These are phyloP conservation scores for Patagioenas fasciata DNA, from an alignment of 2,113 vertebrate genomes.

Conservation along the genomic window DNA sequence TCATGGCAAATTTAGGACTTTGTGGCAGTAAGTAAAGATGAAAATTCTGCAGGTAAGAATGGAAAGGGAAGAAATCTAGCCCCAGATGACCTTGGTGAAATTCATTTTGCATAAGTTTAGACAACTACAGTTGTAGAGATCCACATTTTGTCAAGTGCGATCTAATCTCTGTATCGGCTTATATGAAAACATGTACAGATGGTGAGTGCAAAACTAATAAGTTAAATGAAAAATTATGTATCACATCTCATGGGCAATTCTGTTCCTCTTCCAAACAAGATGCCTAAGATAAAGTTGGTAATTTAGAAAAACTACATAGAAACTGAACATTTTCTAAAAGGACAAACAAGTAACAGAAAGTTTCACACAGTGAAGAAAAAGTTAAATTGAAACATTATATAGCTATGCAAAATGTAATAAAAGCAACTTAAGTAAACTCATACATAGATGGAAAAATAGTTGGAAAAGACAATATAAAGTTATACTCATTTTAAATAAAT, in stretches of 20 bases:
- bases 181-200: neutral
- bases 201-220: neutral
- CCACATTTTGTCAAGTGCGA: neutral
- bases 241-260: neutral
- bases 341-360: neutral
- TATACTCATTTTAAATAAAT: neutral
- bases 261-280: neutral
- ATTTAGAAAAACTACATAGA: neutral
- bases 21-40: neutral
- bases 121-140: neutral
- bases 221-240: neutral
- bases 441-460: neutral
- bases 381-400: neutral
- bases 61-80: neutral
- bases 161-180: neutral
- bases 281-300: neutral
- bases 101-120: neutral
- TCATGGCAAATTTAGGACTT: neutral
- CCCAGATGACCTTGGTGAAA: neutral
- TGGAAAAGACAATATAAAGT: neutral
- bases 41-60: neutral
- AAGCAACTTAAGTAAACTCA: neutral
- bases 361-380: neutral
- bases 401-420: neutral
- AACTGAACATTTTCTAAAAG: neutral